Evolutionary conservation across 1,140 invertebrate species (phyloP), one percentile per base, ranked within the genome.

Genomic region (Tenebrio molitor): DNA sequence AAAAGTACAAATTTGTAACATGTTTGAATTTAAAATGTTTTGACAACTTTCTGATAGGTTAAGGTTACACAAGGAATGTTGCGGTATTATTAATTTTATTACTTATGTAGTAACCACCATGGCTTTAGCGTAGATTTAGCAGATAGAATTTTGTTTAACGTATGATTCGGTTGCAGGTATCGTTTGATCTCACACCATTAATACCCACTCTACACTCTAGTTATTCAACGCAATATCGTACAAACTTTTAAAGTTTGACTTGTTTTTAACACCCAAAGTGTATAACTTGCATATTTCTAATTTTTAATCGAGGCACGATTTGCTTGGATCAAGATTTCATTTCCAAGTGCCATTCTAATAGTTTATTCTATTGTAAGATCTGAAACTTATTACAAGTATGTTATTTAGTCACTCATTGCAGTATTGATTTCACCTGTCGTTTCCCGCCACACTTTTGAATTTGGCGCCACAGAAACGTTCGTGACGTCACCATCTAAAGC

Each of bases 1-100:
- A 82, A 82, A 82, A 82, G 81, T 82, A 82, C 81, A 82, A 82
- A 15, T 41, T 39, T 39, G 36, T 44, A 17, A 44, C 3, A 44
- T n/a, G 41, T 14, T 44, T 3, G 5, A 44, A 50, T 50, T 50
- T n/a, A n/a, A 16, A 10, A 2, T 50, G 10, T 16, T 16, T 50
- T 50, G 19, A 50, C n/a, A 50, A 50, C 10, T 19, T 19, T 50
- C n/a, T 44, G 2, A 2, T 66, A 66, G 41, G 63, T 41, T 66
- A 21, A 39, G 17, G 12, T 62, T 10, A 23, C 29, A 62, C 8
- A 5, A 34, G 64, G 64, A 66, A 12, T 66, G 64, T 66, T 66
- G 23, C n/a, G 64, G 64, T 66, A 66, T 66, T 66, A 41, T 44
- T 65, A 39, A 19, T 66, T 65, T 25, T 29, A 62, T 25, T 41